A percentile compares a stretch with the other conserved stretches of the same genome.
These are phyloP conservation scores for Stenchaetothrips biformis DNA, from an alignment of 2,888 invertebrate genomes.

Conservation along the genomic window DNA sequence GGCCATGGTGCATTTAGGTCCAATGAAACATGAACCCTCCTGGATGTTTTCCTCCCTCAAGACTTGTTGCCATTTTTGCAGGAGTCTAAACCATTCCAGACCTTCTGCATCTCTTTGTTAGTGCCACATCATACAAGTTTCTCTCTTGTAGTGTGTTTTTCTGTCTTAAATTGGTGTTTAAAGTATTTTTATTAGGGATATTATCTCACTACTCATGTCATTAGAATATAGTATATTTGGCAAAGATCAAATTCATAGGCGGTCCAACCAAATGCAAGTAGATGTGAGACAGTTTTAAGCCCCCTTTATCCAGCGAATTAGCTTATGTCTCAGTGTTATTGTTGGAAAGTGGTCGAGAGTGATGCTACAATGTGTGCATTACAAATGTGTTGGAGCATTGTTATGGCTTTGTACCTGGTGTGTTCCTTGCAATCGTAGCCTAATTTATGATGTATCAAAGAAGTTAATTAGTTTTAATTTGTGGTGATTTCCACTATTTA, in stretches of 20 bases:
- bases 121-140: constrained; percentile 3
- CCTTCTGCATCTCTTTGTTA: constrained; percentile 3
- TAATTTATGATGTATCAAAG: constrained; percentile 12
- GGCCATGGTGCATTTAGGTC: constrained; percentile 13
- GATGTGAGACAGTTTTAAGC: no score
- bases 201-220: background rate
- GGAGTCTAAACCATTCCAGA: constrained; percentile 3
- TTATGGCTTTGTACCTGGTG: constrained; percentile 23
- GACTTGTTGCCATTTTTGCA: constrained; percentile 8
- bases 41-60: background rate
- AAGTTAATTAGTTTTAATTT: constrained; percentile 16
- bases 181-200: background rate
- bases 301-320: no score
- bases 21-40: background rate
- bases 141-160: background rate
- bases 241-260: background rate
- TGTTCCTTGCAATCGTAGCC: constrained; percentile 7
- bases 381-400: background rate
- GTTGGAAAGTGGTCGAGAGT: no score
- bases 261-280: background rate
- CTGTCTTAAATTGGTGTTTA: background rate
- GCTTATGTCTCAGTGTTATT: no score
- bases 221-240: background rate
- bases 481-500: background rate
- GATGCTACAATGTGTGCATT: background rate